Percentiles rank a stretch among this genome's conserved stretches.
Conservation (phyloP, 2,797 vertebrate species). For the Neoniphon sammara region DNA sequence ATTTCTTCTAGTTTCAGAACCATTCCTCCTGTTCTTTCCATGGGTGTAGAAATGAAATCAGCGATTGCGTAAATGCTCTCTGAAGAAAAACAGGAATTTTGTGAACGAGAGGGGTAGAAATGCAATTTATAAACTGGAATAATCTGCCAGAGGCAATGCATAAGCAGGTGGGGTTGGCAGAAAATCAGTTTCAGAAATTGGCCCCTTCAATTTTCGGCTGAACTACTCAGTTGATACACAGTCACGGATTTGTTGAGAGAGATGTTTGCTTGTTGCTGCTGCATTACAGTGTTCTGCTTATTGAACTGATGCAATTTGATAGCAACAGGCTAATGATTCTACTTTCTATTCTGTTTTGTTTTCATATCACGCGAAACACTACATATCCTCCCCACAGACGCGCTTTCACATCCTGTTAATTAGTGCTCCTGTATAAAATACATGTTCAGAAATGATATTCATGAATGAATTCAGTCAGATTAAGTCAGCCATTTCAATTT, state of each 20-base stretch:
- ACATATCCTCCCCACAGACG: not conserved
- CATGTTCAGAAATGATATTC: not conserved
- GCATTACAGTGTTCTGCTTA: slow-evolving; percentile 5
- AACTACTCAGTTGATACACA: slow-evolving; percentile 1
- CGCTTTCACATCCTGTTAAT: slow-evolving; percentile 2
- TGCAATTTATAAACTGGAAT: slow-evolving; percentile 10
- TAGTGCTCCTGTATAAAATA: not conserved
- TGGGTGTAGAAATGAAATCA: slow-evolving; percentile 32
- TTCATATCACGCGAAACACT: slow-evolving; percentile 12
- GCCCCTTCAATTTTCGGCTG: slow-evolving; percentile 21
- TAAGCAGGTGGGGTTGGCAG: not conserved
- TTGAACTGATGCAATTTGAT: slow-evolving; percentile 53
- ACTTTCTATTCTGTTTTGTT: slow-evolving; percentile 13
- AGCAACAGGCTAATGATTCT: slow-evolving; percentile 27
- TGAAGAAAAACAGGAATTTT: slow-evolving; percentile 18
- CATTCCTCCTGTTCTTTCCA: slow-evolving; percentile 9
- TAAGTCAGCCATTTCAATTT: not conserved
- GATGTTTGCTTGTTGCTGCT: slow-evolving; percentile 32
- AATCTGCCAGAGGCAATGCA: not conserved
- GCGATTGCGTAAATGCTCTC: not conserved
- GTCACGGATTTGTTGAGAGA: slow-evolving; percentile 29
- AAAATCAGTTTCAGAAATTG: slow-evolving; percentile 24
- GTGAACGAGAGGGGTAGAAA: not conserved
- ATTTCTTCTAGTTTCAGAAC: not conserved
- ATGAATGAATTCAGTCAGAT: not conserved